phyloP scores from a whole-genome alignment of 2,797 vertebrate species.

The Pelobates cultripes region DNA sequence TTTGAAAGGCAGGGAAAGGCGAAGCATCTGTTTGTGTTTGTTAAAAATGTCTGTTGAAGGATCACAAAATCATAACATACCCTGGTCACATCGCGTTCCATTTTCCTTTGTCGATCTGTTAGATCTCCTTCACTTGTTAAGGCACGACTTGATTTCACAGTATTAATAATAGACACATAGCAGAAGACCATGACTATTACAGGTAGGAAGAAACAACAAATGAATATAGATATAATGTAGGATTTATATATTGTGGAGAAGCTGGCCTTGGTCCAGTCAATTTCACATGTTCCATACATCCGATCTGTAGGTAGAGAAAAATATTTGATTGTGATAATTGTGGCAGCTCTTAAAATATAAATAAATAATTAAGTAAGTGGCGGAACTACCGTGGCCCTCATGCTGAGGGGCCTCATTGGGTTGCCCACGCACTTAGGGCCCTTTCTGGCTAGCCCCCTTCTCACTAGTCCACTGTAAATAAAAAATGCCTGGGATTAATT shows the following conservation, averaged over 20 bases:
- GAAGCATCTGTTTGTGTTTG: no score
- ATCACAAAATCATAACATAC: conserved; percentile 59
- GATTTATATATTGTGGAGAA: conserved; percentile 89
- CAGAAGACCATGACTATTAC: conserved; percentile 82
- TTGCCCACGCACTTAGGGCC: no score
- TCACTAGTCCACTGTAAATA: no score
- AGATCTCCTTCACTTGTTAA: conserved; percentile 76
- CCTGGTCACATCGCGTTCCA: conserved; percentile 80
- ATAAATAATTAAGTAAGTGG: no score
- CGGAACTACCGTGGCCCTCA: no score
- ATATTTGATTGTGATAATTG: no score
- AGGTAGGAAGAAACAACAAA: conserved; percentile 84
- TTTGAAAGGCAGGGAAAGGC: no score
- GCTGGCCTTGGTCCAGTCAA: conserved; percentile 90
- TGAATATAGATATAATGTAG: conserved; percentile 84
- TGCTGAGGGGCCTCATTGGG: no score
- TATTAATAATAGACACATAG: conserved; percentile 84
- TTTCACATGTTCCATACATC: conserved; percentile 86
- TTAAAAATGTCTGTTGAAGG: not conserved
- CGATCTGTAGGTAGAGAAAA: conserved; percentile 68
- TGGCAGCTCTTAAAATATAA: no score
- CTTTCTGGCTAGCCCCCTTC: no score
- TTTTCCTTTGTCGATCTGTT: conserved; percentile 77
- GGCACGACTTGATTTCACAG: conserved; percentile 82
- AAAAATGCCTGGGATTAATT: no score